These are phyloP conservation scores for Sebastes umbrosus DNA, from an alignment of 2,797 vertebrate species.

Conservation along the genomic window DNA sequence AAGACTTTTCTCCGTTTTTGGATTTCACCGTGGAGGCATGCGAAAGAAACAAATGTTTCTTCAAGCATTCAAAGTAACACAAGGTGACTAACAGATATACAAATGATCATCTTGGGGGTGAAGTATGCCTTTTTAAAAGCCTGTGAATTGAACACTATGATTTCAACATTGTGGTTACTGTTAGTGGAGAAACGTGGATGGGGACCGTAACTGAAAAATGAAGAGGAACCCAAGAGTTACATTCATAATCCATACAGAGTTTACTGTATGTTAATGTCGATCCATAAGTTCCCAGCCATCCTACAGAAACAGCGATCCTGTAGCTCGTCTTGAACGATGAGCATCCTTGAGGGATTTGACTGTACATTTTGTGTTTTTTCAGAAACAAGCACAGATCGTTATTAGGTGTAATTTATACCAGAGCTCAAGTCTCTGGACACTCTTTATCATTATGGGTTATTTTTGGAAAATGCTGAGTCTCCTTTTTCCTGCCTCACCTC, in stretches of 20 bases:
- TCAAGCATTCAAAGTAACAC: too few relatives aligned
- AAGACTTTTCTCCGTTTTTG: too few relatives aligned
- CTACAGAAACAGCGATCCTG: not conserved
- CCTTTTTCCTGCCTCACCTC: conserved; percentile 4
- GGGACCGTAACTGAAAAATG: not conserved
- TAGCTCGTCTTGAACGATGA: not conserved
- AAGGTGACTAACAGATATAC: too few relatives aligned
- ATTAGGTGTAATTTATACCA: conserved; percentile 5
- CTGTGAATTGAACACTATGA: not conserved
- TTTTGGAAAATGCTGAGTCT: conserved; percentile 57
- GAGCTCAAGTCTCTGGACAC: conserved; percentile 15
- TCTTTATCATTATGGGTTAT: conserved; percentile 31
- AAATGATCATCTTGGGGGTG: too few relatives aligned
- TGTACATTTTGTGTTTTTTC: not conserved
- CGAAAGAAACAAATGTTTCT: too few relatives aligned
- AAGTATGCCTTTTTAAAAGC: not conserved
- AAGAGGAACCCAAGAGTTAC: not conserved
- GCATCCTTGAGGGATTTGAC: conserved; percentile 14
- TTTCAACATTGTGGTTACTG: not conserved
- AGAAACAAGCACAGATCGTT: conserved; percentile 1
- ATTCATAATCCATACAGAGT: not conserved
- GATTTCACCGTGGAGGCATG: too few relatives aligned
- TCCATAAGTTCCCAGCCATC: not conserved
- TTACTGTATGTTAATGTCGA: not conserved
- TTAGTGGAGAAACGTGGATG: not conserved